Percentiles rank a stretch among this genome's conserved stretches.
These are phyloP conservation scores for Phania funesta DNA, from an alignment of 2,888 invertebrate species.

Conservation along the genomic window DNA sequence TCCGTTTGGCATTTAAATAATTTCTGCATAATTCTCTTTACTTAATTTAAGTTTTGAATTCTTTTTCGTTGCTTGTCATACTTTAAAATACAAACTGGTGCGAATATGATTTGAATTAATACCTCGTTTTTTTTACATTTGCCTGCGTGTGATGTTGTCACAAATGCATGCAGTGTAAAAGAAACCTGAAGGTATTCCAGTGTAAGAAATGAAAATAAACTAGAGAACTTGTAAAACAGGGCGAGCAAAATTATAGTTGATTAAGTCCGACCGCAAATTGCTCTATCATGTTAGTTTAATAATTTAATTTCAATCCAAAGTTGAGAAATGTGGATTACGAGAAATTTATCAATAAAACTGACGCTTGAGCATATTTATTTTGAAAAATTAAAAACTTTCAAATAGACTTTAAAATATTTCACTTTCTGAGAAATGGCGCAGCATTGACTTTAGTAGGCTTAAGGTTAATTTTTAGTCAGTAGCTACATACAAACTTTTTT, in stretches of 20 bases:
- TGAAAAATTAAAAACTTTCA: too few relatives aligned
- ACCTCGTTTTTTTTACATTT: conserved; percentile 2
- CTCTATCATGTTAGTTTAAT: background rate
- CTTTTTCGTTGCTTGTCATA: background rate
- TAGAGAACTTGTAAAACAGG: background rate
- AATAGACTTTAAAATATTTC: too few relatives aligned
- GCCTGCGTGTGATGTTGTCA: conserved; percentile 29
- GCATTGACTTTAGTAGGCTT: too few relatives aligned
- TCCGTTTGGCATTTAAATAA: conserved; percentile 21
- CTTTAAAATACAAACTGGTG: background rate
- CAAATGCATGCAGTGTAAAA: conserved; percentile 23
- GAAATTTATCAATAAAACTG: too few relatives aligned
- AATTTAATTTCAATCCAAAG: too few relatives aligned
- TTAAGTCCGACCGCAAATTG: background rate
- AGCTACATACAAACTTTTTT: too few relatives aligned
- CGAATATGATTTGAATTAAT: conserved; percentile 37
- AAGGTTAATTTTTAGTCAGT: too few relatives aligned
- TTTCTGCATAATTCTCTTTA: conserved; percentile 29
- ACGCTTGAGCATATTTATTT: too few relatives aligned
- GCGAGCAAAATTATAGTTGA: background rate
- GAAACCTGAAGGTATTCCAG: conserved; percentile 33
- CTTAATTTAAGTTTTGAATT: conserved; percentile 17
- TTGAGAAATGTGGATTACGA: too few relatives aligned
- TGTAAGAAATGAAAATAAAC: conserved; percentile 13
- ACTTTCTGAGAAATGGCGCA: too few relatives aligned